Conservation (phyloP, 2,113 vertebrate species). For the Planiliza haematocheilus region DNA sequence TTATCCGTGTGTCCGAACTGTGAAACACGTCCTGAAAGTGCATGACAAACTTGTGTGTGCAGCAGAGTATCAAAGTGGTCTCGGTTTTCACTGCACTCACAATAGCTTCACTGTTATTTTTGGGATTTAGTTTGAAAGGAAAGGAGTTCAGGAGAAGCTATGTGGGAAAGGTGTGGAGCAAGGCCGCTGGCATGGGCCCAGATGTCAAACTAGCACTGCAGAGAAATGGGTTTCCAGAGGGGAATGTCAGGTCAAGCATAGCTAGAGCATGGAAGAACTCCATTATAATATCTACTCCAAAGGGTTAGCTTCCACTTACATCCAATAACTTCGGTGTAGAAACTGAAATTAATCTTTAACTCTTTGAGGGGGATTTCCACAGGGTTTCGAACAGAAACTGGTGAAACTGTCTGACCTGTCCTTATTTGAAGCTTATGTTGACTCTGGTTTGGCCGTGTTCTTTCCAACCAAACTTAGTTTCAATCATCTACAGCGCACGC, state of each 20-base stretch:
- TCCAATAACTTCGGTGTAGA: background rate
- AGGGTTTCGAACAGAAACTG: slow-evolving; percentile 33
- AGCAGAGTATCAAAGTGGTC: slow-evolving; percentile 39
- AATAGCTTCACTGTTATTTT: slow-evolving; percentile 61
- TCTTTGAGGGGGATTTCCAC: slow-evolving; percentile 8
- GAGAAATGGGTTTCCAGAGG: slow-evolving; percentile 56
- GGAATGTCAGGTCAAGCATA: slow-evolving; percentile 68
- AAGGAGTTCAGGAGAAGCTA: slow-evolving; percentile 43
- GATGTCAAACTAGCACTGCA: slow-evolving; percentile 59
- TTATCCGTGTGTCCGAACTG: slow-evolving; percentile 12
- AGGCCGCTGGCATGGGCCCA: slow-evolving; percentile 61
- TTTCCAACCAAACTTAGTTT: slow-evolving; percentile 20
- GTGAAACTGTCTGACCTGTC: slow-evolving; percentile 4
- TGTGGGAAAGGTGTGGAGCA: slow-evolving; percentile 61
- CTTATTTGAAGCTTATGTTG: slow-evolving; percentile 27
- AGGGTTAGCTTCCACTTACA: background rate
- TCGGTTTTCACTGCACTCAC: slow-evolving; percentile 41
- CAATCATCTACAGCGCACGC: background rate
- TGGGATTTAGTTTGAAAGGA: slow-evolving; percentile 24
- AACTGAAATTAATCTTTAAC: slow-evolving; percentile 50
- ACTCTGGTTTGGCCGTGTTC: background rate
- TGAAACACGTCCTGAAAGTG: slow-evolving; percentile 23
- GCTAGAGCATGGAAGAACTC: slow-evolving; percentile 33
- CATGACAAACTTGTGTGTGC: slow-evolving; percentile 7
- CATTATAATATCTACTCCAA: background rate